Evolutionary conservation across 2,888 invertebrate genomes (phyloP), one percentile per base, ranked within the genome.

Genomic region (Calephelis perditalis): DNA sequence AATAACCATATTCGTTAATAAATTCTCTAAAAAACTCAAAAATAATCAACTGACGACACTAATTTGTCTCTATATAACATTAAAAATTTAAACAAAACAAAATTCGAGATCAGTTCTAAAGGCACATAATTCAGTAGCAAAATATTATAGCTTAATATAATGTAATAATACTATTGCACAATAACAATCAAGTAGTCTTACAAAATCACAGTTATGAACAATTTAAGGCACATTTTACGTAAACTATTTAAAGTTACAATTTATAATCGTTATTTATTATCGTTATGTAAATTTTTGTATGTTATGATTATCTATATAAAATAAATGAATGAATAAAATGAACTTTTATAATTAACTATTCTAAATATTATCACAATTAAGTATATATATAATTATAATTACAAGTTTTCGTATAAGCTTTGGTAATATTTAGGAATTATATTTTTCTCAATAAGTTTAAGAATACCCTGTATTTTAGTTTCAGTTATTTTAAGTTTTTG

Each of bases 61-160:
- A 57, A 59, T 59, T 61, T 61, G 58, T 63, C 59, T 61, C 63
- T 63, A 47, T 63, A 56, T 63, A 63, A 61, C 58, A 59, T 56
- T 56, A 56, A 57, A 61, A 59, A 60, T 60, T 61, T 58, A 61
- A 59, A 63, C 55, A 63, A 61, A 59, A 63, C 55, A 61, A 61
- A 63, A 63, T 63, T 59, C 61, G 57, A 64, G 58, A 64, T 63
- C 63, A 63, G 57, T 63, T 63, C 61, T 63, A 63, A 60, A 58
- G 63, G 60, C 63, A 63, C 60, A 59, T 45, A 60, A 64, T 59
- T 59, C 61, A 59, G 59, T 62, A 64, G 60, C 63, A 64, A 59
- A 57, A 62, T 59, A 62, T 62, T 56, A 56, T 56, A 59, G 57
- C 61, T 59, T 62, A 57, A 44, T 58, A 52, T 15, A 40, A 60